Percentiles rank a stretch among this genome's conserved stretches.
Conservation (phyloP, 2,797 vertebrate genomes). For the Tokudaia tokunoshimensis region DNA sequence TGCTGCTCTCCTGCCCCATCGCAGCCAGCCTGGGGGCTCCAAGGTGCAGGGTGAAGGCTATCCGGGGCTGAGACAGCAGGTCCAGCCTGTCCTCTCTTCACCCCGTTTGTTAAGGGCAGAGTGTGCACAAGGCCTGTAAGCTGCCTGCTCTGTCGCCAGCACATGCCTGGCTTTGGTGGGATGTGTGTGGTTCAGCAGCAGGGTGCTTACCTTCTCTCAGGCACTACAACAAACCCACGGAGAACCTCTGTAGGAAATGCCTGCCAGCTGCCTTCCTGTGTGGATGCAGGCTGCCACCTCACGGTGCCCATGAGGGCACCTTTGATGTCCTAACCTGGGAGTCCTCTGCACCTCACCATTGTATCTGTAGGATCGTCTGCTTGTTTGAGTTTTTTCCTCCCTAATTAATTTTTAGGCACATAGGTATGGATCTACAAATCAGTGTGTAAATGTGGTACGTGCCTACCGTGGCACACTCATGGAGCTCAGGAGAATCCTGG, state of each 20-base stretch:
- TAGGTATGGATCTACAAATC: not conserved
- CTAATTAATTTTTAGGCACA: not conserved
- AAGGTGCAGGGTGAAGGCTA: not conserved
- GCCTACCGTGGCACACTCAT: not conserved
- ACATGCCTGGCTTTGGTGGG: not conserved
- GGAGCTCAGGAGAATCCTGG: too few relatives aligned
- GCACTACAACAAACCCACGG: not conserved
- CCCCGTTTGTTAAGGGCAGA: not conserved
- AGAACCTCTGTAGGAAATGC: not conserved
- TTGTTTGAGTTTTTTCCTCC: not conserved
- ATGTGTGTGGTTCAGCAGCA: not conserved
- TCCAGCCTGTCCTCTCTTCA: not conserved
- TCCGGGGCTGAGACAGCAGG: not conserved
- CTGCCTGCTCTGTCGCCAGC: not conserved
- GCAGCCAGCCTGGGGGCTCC: not conserved
- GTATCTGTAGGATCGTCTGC: not conserved
- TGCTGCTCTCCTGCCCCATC: fast-evolving
- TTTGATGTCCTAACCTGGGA: not conserved
- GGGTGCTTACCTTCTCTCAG: not conserved
- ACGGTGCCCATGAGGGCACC: not conserved
- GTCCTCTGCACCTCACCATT: too few relatives aligned
- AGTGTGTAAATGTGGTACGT: not conserved
- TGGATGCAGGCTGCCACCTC: not conserved
- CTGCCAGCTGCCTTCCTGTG: not conserved
- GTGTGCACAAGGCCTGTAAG: not conserved